Base-by-base conservation (phyloP, 2,888 invertebrate species). In the Xanthia togata region DNA sequence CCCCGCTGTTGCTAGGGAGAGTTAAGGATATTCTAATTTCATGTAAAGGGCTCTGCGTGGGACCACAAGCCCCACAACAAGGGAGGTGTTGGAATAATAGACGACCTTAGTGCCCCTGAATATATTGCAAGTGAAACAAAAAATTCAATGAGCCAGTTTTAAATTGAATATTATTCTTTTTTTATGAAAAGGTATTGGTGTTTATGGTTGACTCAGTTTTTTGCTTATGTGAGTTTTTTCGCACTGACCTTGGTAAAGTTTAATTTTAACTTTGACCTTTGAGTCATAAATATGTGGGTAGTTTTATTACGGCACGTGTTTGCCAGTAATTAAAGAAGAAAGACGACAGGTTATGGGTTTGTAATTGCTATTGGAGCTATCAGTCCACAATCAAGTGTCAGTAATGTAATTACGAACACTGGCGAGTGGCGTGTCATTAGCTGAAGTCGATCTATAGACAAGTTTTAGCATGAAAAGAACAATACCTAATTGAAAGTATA, bases 11-110 rank as follows among this genome's bases (percentile, higher is more conserved):
- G 83, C 35, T 47, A 64, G 64, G 80, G 77, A 82, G 79, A 79
- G 73, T 79, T 81, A 68, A 76, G 79, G 77, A 83, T 88, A 83
- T 83, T 85, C 82, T 84, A 81, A 87, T 88, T 88, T 87, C 78
- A 85, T 87, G 87, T 87, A 84, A 88, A 86, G 85, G 80, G 64
- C 76, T 82, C 69, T 78, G 75, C 47, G 72, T 64, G 57, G 79
- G 62, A 71, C 73, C 76, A 78, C 73, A 76, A 38, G 70, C 62
- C 55, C 64, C 68, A 79, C 75, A 82, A 81, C 78, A 76, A 82
- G 71, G 50, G 63, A 31, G 67, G 68, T 47, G 47, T 82, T 77
- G 53, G 79, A 82, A 81, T 83, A 83, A 83, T 79, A 62, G 64
- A 72, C 70, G 74, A 78, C 72, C 73, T 81, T 75, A 83, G 68